These are phyloP conservation scores for Busseola fusca DNA, from an alignment of 2,888 invertebrate genomes.

Conservation along the genomic window DNA sequence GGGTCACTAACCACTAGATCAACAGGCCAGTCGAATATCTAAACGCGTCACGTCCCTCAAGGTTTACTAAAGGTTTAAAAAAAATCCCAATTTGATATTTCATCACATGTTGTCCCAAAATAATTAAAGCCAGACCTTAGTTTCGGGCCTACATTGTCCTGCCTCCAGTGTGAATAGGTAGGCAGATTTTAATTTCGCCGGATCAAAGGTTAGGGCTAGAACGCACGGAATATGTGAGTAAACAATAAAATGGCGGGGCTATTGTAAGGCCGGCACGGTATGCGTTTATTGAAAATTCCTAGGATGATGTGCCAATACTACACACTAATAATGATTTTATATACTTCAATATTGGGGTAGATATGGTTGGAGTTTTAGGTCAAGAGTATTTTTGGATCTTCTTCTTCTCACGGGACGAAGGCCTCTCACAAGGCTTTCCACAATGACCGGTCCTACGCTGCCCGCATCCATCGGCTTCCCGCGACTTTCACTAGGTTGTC, in stretches of 20 bases:
- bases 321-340: conserved; percentile 33
- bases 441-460: no score
- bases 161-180: conserved; percentile 30
- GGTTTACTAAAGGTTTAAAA: conserved; percentile 25
- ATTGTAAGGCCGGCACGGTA: conserved; percentile 36
- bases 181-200: conserved; percentile 42
- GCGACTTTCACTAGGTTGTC: no score
- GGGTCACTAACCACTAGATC: no score
- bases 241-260: conserved; percentile 52
- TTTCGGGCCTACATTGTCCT: conserved; percentile 33
- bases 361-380: conserved; percentile 8
- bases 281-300: conserved; percentile 61
- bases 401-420: no score
- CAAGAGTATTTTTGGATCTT: not conserved
- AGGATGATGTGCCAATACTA: conserved; percentile 37
- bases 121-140: conserved; percentile 29
- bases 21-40: no score
- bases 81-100: conserved; percentile 35
- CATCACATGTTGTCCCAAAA: conserved; percentile 25
- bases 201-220: conserved; percentile 43
- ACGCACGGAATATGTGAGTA: conserved; percentile 14
- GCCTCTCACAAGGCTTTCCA: no score
- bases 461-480: no score
- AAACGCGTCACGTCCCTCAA: not conserved
- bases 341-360: conserved; percentile 20